These are phyloP conservation scores for Cantharis rustica DNA, from an alignment of 2,888 invertebrate genomes.

Conservation along the genomic window DNA sequence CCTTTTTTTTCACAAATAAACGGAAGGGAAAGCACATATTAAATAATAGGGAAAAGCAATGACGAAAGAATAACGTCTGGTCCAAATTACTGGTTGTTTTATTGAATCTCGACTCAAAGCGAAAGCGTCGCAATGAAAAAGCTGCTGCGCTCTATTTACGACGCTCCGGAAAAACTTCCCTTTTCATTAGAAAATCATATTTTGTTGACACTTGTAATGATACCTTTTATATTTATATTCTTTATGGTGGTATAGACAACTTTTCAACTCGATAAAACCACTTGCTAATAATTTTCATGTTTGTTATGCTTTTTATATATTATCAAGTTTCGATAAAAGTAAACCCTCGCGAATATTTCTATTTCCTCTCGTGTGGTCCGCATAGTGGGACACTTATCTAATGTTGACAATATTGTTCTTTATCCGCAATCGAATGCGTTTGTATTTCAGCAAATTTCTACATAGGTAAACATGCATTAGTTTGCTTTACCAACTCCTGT, in stretches of 20 bases:
- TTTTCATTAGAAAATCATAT: neutral
- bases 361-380: neutral
- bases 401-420: neutral
- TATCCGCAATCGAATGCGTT: neutral
- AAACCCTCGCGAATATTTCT: neutral
- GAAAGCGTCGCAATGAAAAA: neutral
- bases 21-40: constrained; percentile 4
- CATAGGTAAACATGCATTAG: neutral
- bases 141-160: neutral
- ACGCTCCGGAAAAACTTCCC: neutral
- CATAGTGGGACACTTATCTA: neutral
- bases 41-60: constrained; percentile 9
- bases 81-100: constrained; percentile 17
- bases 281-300: neutral
- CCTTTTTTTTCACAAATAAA: neutral
- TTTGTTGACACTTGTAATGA: neutral
- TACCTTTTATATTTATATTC: neutral
- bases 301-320: neutral
- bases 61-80: constrained; percentile 4
- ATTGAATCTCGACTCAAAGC: constrained; percentile 11
- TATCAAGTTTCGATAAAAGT: constrained; percentile 1
- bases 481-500: neutral
- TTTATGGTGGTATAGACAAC: neutral
- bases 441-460: neutral
- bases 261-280: neutral